phyloP scores from a whole-genome alignment of 2,888 invertebrate genomes.

The Leptinotarsa tumamoca region DNA sequence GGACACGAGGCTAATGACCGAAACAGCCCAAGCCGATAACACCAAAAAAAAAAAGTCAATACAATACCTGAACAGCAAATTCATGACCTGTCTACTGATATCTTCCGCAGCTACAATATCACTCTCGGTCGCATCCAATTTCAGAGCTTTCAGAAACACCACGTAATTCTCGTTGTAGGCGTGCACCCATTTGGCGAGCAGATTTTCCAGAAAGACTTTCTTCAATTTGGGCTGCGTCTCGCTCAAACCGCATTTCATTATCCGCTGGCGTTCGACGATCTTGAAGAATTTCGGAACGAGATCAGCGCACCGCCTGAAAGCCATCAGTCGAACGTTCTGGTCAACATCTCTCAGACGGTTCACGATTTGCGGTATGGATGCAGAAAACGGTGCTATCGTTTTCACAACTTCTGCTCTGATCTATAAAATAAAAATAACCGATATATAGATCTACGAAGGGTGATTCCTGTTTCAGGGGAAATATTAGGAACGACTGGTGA shows the following conservation, averaged over 20 bases:
- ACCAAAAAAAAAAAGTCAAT: conserved; percentile 1
- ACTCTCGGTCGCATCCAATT: conserved; percentile 75
- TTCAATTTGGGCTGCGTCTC: conserved; percentile 71
- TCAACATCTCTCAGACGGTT: conserved; percentile 82
- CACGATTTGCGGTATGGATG: conserved; percentile 60
- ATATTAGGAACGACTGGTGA: no score
- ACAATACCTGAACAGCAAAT: conserved; percentile 69
- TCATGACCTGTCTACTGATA: conserved; percentile 68
- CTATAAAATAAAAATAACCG: conserved; percentile 35
- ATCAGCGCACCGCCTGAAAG: conserved; percentile 62
- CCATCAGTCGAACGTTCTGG: conserved; percentile 76
- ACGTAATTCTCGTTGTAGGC: conserved; percentile 78
- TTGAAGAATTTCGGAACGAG: conserved; percentile 65
- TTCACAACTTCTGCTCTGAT: conserved; percentile 53
- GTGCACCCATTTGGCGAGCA: conserved; percentile 83
- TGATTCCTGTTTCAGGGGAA: no score
- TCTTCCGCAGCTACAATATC: conserved; percentile 73
- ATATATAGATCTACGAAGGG: no score
- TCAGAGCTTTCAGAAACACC: conserved; percentile 77
- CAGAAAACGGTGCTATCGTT: conserved; percentile 51
- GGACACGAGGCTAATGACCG: no score
- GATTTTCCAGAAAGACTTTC: conserved; percentile 66
- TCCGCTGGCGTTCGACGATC: conserved; percentile 74
- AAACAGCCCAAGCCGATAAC: no score
- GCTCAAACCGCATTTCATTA: conserved; percentile 74